Base-by-base conservation (phyloP, 1,140 invertebrate genomes). In the Procambarus virginalis region DNA sequence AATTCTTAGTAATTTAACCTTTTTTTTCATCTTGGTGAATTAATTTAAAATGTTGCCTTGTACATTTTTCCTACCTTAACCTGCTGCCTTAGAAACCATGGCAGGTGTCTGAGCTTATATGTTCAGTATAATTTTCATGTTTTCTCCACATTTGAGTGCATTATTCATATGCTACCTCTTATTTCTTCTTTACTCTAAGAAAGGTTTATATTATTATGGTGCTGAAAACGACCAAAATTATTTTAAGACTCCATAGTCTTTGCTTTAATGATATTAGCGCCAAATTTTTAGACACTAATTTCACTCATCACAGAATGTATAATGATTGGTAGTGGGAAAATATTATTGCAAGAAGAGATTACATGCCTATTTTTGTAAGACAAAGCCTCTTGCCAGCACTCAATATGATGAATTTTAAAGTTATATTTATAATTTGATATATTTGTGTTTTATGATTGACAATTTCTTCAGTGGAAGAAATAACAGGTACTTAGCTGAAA, bases 1-100 rank as follows among this genome's bases (percentile, higher is more conserved):
- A 1, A 73, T 9, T 73, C 8, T 73, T 5, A 73, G 5, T 73
- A 55, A 55, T 55, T 9, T 1, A 55, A 55, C 8, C 51, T 55
- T 55, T 9, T 55, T 55, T 55, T 12, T 34, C 1, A 4, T 34
- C 22, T 34, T 73, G 6, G 20, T 22, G n/a, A 73, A 73, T 22
- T 73, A 73, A 73, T 34, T 34, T 73, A 34, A 9, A 73, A 73
- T 22, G 68, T 73, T 73, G 68, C 68, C 68, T 73, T 73, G 34
- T 34, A 34, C 5, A 34, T 73, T 34, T 73, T 55, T 73, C 22
- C 6, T 73, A 34, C 20, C 68, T 64, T 64, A 20, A 34, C 14
- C 68, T 73, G 68, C 8, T 73, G 68, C 22, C n/a, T 73, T 34
- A 34, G 51, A 34, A 73, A 73, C 34, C 22, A 34, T 73, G 68